phyloP scores from a whole-genome alignment of 2,888 invertebrate species.

The Mesodorylaimus sp. region DNA sequence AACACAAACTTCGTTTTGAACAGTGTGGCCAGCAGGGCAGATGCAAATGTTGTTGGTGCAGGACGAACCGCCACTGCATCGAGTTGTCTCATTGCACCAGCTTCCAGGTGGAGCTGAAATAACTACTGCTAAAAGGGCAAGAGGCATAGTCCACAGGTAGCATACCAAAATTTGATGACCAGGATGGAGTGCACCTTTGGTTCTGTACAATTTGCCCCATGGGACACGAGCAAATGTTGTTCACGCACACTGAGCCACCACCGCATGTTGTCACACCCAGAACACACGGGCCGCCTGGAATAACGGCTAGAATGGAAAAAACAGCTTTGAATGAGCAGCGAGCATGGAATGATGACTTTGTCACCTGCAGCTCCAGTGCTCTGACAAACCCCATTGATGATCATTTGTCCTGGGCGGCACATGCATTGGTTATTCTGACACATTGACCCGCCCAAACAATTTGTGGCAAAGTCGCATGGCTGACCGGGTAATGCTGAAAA shows the following conservation, averaged over 20 bases:
- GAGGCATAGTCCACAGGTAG: no score
- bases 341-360: not conserved
- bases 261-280: constrained; percentile 6
- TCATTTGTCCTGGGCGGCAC: constrained; percentile 10
- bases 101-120: not conserved
- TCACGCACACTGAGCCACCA: constrained; percentile 7
- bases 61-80: constrained; percentile 23
- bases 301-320: no score
- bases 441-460: constrained; percentile 15
- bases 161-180: not conserved
- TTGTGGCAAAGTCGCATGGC: not conserved
- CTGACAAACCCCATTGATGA: not conserved
- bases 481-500: constrained; percentile 5
- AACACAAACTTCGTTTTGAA: constrained; percentile 4
- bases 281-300: constrained; percentile 5
- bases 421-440: constrained; percentile 18
- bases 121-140: no score
- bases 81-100: not conserved
- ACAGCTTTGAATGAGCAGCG: no score
- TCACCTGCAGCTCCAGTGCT: no score
- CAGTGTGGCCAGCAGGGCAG: constrained; percentile 19
- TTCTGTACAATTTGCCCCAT: no score
- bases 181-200: no score
- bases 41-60: constrained; percentile 25
- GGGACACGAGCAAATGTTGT: constrained; percentile 8